These are phyloP conservation scores for Harpalus rubripes DNA, from an alignment of 2,888 invertebrate genomes.

Conservation along the genomic window DNA sequence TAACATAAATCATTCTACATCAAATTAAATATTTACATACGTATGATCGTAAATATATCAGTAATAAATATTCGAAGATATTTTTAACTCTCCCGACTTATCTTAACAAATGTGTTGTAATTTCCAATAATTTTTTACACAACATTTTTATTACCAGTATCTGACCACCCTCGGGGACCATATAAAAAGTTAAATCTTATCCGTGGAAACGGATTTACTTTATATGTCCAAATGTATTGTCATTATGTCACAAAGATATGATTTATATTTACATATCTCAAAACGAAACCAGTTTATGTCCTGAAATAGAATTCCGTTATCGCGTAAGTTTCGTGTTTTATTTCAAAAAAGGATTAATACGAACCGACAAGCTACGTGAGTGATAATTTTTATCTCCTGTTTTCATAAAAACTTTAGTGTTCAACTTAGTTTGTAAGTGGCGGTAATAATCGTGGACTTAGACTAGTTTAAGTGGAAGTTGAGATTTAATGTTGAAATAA, in stretches of 20 bases:
- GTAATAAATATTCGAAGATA: constrained; percentile 22
- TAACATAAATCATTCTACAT: neutral
- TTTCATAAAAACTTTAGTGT: constrained; percentile 42
- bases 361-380: constrained; percentile 30
- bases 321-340: constrained; percentile 37
- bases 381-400: constrained; percentile 42
- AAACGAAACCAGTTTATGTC: constrained; percentile 36
- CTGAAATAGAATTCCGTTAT: constrained; percentile 39
- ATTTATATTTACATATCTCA: constrained; percentile 48
- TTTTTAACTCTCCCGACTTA: constrained; percentile 8
- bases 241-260: constrained; percentile 10
- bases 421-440: constrained; percentile 41
- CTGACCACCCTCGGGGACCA: constrained; percentile 20
- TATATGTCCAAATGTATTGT: constrained; percentile 31
- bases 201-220: constrained; percentile 9
- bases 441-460: constrained; percentile 43
- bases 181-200: constrained; percentile 11
- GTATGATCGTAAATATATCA: constrained; percentile 3
- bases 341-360: constrained; percentile 35
- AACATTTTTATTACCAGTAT: constrained; percentile 16
- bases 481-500: constrained; percentile 45
- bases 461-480: constrained; percentile 36
- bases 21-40: neutral
- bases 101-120: constrained; percentile 13
- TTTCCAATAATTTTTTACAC: constrained; percentile 19